These are phyloP conservation scores for Nilaparvata lugens DNA, from an alignment of 1,140 invertebrate species.

Conservation along the genomic window DNA sequence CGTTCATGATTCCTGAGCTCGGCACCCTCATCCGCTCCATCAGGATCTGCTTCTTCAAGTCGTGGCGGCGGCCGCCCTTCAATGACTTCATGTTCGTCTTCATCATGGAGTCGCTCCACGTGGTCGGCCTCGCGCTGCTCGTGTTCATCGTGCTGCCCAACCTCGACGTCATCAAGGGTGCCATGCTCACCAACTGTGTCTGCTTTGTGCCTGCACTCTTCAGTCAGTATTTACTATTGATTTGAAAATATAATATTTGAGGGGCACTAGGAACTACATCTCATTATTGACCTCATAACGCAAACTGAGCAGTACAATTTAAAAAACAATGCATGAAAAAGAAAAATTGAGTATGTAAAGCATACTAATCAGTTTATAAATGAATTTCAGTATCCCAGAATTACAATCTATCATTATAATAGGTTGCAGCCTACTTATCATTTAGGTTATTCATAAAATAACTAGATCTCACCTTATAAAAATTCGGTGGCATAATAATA, in stretches of 20 bases:
- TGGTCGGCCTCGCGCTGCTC: conserved; percentile 72
- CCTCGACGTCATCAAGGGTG: conserved; percentile 82
- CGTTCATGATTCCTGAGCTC: conserved; percentile 77
- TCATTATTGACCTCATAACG: too few species aligned
- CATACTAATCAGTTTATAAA: too few species aligned
- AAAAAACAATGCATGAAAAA: too few species aligned
- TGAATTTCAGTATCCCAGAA: too few species aligned
- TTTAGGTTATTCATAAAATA: too few species aligned
- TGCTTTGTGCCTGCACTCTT: conserved; percentile 79
- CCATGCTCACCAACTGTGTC: conserved; percentile 89
- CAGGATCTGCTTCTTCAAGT: conserved; percentile 84
- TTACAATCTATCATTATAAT: too few species aligned
- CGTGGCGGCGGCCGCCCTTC: conserved; percentile 27
- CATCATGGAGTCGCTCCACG: conserved; percentile 77
- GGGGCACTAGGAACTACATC: too few species aligned
- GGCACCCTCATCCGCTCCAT: conserved; percentile 74
- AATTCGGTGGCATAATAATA: too few species aligned
- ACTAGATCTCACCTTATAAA: too few species aligned
- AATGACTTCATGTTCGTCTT: conserved; percentile 45
- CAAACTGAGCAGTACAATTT: too few species aligned
- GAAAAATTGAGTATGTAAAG: too few species aligned
- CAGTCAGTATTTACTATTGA: conserved; percentile 37
- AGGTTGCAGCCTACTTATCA: too few species aligned
- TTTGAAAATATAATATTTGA: background rate
- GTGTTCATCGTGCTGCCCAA: conserved; percentile 83